These are phyloP conservation scores for Bujurquina vittata DNA, from an alignment of 2,113 vertebrate genomes.

Conservation along the genomic window DNA sequence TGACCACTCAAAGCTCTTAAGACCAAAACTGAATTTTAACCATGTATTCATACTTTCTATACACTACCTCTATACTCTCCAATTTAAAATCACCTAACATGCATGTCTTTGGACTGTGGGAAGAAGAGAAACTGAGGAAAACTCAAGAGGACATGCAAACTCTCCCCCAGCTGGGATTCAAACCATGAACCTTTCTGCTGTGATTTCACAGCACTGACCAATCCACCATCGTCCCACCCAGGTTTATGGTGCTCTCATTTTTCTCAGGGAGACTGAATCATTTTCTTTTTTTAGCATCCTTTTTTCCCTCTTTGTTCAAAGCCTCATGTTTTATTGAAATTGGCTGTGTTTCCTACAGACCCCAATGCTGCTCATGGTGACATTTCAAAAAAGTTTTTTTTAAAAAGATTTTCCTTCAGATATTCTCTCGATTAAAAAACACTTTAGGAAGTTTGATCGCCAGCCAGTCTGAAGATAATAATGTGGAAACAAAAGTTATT, in stretches of 20 bases:
- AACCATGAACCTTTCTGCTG: neutral
- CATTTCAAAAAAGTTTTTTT: neutral
- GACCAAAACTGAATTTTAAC: neutral
- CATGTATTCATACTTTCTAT: too few relatives aligned
- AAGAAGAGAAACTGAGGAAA: neutral
- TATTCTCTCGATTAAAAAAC: neutral
- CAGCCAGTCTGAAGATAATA: neutral
- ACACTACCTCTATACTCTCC: neutral
- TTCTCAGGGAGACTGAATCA: neutral
- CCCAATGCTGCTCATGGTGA: neutral
- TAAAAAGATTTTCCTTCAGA: neutral
- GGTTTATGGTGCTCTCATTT: neutral
- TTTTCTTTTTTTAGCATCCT: neutral
- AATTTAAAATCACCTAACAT: neutral
- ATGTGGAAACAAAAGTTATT: neutral
- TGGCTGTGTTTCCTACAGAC: neutral
- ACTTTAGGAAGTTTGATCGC: neutral
- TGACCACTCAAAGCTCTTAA: neutral
- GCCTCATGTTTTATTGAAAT: neutral
- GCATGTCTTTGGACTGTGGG: neutral
- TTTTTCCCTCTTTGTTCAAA: neutral
- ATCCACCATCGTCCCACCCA: too few relatives aligned
- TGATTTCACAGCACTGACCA: neutral
- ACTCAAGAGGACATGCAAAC: neutral
- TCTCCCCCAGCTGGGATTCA: neutral